Evolutionary conservation across 2,888 invertebrate species (phyloP), one percentile per base, ranked within the genome.

Genomic region (Ophioninae sp.): DNA sequence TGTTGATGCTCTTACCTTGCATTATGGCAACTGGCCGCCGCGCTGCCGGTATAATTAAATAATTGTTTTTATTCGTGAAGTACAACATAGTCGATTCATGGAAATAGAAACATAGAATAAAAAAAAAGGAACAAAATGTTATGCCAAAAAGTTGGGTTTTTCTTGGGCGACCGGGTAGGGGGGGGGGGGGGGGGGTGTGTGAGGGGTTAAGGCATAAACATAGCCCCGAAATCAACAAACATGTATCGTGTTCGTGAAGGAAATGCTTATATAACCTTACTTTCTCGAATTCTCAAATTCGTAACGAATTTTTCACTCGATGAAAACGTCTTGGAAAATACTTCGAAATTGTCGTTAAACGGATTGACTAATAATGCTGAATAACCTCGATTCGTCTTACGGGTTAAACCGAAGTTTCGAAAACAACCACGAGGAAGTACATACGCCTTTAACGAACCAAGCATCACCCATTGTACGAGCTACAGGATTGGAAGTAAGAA

Each of bases 41-140:
- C 93, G 93, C 93, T 93, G 93, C 93, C 93, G 92, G 91, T 93
- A 92, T 92, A 93, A 93, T 93, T 92, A 93, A 93, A 93, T 93
- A 89, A 93, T 91, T 92, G 92, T 89, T 92, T 93, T 92, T 91
- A 91, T 90, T 91, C 89, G 90, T 91, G 90, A 90, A 90, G 88
- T 89, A 90, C 88, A 91, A 90, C 88, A 90, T 87, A 91, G 89
- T 90, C 87, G 91, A 89, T 86, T 85, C 86, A 88, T 88, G 86
- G 83, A 87, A 86, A 85, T 85, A 87, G 84, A 84, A 84, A 84
- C 81, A 84, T 73, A 84, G 84, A 84, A 83, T 81, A 82, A 85
- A 50, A 50, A 50, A 50, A 30, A 30, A 30, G 17, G 13, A 50
- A 87, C 85, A 86, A 86, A 85, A 84, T 86, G 74, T 77, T 79